Conservation (phyloP, 2,888 invertebrate species). For the Pheosia tremula region DNA sequence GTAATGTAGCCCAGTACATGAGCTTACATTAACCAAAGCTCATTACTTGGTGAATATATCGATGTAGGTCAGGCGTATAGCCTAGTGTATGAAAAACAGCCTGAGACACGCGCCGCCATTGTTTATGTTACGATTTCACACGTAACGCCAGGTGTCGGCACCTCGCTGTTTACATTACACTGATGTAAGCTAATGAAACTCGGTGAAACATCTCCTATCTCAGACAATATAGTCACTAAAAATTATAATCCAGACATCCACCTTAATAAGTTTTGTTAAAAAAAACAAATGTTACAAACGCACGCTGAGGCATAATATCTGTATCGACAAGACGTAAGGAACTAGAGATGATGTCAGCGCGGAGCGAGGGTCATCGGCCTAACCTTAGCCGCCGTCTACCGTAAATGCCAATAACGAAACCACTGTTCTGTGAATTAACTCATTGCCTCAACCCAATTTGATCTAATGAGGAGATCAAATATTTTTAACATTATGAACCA, state of each 20-base stretch:
- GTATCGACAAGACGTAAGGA: constrained; percentile 9
- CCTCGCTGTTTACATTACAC: constrained; percentile 12
- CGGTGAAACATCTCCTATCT: background rate
- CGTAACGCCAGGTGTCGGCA: constrained; percentile 9
- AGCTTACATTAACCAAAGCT: no score
- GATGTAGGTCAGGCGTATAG: background rate
- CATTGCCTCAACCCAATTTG: background rate
- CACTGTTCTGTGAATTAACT: constrained; percentile 5
- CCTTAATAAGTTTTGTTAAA: background rate
- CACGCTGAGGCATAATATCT: constrained; percentile 1
- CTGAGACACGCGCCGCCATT: constrained; percentile 6
- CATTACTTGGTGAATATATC: no score
- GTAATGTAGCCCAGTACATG: no score
- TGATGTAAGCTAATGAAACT: constrained; percentile 10
- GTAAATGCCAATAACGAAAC: constrained; percentile 11
- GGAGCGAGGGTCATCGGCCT: constrained; percentile 22
- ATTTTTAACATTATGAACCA: no score
- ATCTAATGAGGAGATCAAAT: background rate
- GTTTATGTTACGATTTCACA: constrained; percentile 12
- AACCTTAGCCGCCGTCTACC: constrained; percentile 14
- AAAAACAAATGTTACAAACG: background rate
- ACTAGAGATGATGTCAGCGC: constrained; percentile 24
- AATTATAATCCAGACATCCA: background rate
- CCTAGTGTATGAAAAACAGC: background rate
- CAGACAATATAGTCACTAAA: background rate